Evolutionary conservation across 2,888 invertebrate species (phyloP).

Genomic region (Platerodrilus igneus): DNA sequence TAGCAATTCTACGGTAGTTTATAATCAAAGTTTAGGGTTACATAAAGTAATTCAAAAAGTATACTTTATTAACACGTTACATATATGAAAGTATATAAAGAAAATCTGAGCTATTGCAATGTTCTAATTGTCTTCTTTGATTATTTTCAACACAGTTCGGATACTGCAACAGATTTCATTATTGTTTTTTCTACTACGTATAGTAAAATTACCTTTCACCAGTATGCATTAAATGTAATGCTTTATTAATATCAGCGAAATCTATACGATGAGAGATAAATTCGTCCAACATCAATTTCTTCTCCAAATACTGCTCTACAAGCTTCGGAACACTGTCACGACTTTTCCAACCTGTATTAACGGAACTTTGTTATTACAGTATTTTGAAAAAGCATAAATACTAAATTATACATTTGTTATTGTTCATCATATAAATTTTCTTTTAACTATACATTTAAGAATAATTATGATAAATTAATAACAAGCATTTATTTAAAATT

Average conservation of each 20-base stretch:
- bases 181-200: neutral
- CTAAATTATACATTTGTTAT: neutral
- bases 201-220: constrained; percentile 56
- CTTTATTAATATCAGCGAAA: constrained; percentile 82
- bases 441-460: too few species aligned
- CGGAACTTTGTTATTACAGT: too few species aligned
- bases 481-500: too few species aligned
- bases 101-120: neutral
- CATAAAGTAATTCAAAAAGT: too few species aligned
- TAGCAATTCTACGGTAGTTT: too few species aligned
- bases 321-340: constrained; percentile 89
- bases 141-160: constrained; percentile 38
- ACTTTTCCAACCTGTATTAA: constrained; percentile 78
- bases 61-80: too few species aligned
- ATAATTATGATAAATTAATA: too few species aligned
- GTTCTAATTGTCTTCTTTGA: neutral
- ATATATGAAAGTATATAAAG: too few species aligned
- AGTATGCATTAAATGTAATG: constrained; percentile 86
- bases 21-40: too few species aligned
- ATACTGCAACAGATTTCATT: constrained; percentile 37
- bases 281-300: constrained; percentile 83
- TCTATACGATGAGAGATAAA: constrained; percentile 83
- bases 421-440: too few species aligned
- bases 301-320: constrained; percentile 77
- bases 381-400: neutral